Conservation (phyloP, 1,140 invertebrate species). For the Triops cancriformis region DNA sequence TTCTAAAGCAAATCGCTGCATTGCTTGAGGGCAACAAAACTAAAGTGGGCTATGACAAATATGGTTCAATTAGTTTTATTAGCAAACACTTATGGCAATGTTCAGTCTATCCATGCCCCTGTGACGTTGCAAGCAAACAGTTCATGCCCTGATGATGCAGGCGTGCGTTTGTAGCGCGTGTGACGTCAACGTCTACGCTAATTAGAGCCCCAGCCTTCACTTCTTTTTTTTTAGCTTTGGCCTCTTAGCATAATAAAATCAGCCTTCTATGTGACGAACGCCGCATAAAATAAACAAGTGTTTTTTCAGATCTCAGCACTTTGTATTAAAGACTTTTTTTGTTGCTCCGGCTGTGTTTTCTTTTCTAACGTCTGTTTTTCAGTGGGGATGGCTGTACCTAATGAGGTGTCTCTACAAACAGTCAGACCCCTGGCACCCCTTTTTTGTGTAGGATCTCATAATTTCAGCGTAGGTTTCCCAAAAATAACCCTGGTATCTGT, state of each 20-base stretch:
- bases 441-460: not conserved
- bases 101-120: too few species aligned
- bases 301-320: not conserved
- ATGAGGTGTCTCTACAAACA: slow-evolving; percentile 4
- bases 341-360: not conserved
- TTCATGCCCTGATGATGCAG: not conserved
- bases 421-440: not conserved
- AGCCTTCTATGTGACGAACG: not conserved
- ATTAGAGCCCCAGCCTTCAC: not conserved
- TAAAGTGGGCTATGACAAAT: too few species aligned
- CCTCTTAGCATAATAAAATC: not conserved
- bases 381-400: not conserved
- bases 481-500: not conserved
- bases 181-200: not conserved
- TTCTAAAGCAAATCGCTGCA: too few species aligned
- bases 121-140: too few species aligned
- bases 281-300: not conserved
- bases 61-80: too few species aligned
- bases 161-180: not conserved
- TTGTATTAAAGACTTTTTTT: not conserved
- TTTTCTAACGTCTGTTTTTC: not conserved
- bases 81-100: too few species aligned
- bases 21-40: too few species aligned
- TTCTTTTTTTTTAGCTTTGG: not conserved
- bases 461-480: not conserved